These are phyloP conservation scores for Achatina immaculata DNA, from an alignment of 1,140 invertebrate species.

Conservation along the genomic window DNA sequence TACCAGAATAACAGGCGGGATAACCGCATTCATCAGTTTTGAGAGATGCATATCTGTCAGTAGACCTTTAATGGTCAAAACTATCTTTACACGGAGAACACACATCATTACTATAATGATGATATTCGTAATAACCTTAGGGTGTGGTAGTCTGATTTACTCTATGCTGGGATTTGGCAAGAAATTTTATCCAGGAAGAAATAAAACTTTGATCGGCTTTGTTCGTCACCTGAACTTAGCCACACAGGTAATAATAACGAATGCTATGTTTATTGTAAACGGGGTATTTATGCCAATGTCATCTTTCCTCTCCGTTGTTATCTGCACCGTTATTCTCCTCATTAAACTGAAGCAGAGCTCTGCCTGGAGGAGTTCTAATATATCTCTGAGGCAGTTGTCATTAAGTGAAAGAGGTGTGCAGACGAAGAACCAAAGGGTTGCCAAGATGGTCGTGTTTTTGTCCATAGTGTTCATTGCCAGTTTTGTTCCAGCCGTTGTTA, in stretches of 20 bases:
- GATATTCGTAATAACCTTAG: not conserved
- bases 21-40: constrained; percentile 6
- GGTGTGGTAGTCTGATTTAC: not conserved
- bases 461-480: not conserved
- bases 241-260: not conserved
- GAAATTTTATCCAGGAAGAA: not conserved
- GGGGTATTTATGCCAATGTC: not conserved
- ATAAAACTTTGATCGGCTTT: not conserved
- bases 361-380: not conserved
- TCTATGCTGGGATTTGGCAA: not conserved
- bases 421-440: not conserved
- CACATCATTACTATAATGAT: not conserved
- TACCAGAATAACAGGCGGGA: not conserved
- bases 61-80: not conserved
- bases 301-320: not conserved
- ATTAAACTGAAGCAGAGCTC: not conserved
- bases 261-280: not conserved
- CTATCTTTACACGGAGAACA: not conserved
- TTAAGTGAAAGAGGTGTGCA: no score
- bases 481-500: not conserved
- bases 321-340: not conserved
- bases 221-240: not conserved
- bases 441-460: not conserved
- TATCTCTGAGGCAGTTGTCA: no score
- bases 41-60: constrained; percentile 5